These are phyloP conservation scores for Isurus oxyrinchus DNA, from an alignment of 2,113 vertebrate genomes.

Conservation along the genomic window DNA sequence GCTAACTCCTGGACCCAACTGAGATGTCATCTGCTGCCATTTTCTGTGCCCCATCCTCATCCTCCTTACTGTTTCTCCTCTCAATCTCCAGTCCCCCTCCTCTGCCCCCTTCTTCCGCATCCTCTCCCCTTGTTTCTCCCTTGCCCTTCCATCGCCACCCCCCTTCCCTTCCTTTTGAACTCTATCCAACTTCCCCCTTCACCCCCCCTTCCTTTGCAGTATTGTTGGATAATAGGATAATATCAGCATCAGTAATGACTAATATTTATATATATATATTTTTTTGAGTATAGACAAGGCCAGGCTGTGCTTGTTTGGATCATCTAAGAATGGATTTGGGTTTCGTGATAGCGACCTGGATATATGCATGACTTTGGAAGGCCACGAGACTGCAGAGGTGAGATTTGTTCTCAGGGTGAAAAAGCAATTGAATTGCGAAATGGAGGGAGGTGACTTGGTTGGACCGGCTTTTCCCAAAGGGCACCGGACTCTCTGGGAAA, in stretches of 20 bases:
- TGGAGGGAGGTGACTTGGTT: not conserved
- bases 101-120: not conserved
- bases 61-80: too few species aligned
- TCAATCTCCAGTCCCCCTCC: not conserved
- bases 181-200: not conserved
- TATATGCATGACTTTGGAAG: conserved; percentile 98
- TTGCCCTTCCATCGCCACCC: not conserved
- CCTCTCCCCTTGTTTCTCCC: not conserved
- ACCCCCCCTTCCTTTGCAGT: not conserved
- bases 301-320: conserved; percentile 93
- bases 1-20: too few species aligned
- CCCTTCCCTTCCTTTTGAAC: not conserved
- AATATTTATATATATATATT: conserved; percentile 36
- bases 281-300: conserved; percentile 72
- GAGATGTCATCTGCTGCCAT: too few species aligned
- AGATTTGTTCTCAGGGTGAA: conserved; percentile 31
- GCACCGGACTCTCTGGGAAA: not conserved
- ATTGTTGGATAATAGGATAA: not conserved
- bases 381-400: conserved; percentile 94
- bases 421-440: not conserved
- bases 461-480: not conserved
- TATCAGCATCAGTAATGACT: not conserved
- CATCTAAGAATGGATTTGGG: conserved; percentile 96
- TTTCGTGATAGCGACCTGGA: conserved; percentile 97
- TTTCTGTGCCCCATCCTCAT: too few species aligned